Conservation (phyloP, 1,140 invertebrate genomes). For the Euura lappo region DNA sequence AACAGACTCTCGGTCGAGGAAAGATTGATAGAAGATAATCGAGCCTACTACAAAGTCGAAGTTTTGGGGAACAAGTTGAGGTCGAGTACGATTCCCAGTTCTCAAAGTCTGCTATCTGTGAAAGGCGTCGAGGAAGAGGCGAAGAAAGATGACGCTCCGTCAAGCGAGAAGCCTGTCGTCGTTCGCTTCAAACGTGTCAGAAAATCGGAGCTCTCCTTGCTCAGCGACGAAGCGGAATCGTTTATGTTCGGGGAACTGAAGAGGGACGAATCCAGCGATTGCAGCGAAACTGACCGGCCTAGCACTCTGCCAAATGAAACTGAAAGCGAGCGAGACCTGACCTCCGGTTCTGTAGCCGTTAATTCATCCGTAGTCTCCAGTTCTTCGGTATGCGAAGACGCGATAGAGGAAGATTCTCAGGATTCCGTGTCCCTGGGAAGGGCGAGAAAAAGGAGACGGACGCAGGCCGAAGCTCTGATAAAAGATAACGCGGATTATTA, state of each 20-base stretch:
- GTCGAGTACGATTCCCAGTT: slow-evolving; percentile 59
- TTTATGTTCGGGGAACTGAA: slow-evolving; percentile 79
- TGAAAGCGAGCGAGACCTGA: slow-evolving; percentile 47
- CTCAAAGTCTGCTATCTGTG: slow-evolving; percentile 28
- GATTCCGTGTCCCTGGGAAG: slow-evolving; percentile 40
- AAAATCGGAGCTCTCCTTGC: slow-evolving; percentile 72
- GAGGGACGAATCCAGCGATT: slow-evolving; percentile 64
- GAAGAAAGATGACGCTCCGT: slow-evolving; percentile 54
- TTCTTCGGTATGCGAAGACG: slow-evolving; percentile 37
- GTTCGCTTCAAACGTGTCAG: slow-evolving; percentile 77
- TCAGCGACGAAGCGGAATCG: slow-evolving; percentile 83
- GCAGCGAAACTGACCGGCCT: slow-evolving; percentile 57
- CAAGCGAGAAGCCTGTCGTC: slow-evolving; percentile 65
- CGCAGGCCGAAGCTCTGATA: slow-evolving; percentile 66
- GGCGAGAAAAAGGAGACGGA: slow-evolving; percentile 59
- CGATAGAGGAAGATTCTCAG: slow-evolving; percentile 48
- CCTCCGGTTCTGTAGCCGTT: slow-evolving; percentile 18
- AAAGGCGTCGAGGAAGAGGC: slow-evolving; percentile 21
- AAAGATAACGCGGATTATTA: slow-evolving; percentile 69
- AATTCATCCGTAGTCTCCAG: slow-evolving; percentile 37
- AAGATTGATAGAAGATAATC: slow-evolving; percentile 66
- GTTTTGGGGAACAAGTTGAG: slow-evolving; percentile 72
- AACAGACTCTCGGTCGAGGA: slow-evolving; percentile 65
- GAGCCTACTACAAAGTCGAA: slow-evolving; percentile 76
- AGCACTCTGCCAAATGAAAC: slow-evolving; percentile 57